Percentiles rank a stretch among this genome's conserved stretches.
Evolutionary conservation across 2,113 vertebrate genomes (phyloP).

Genomic region (Sprattus sprattus): DNA sequence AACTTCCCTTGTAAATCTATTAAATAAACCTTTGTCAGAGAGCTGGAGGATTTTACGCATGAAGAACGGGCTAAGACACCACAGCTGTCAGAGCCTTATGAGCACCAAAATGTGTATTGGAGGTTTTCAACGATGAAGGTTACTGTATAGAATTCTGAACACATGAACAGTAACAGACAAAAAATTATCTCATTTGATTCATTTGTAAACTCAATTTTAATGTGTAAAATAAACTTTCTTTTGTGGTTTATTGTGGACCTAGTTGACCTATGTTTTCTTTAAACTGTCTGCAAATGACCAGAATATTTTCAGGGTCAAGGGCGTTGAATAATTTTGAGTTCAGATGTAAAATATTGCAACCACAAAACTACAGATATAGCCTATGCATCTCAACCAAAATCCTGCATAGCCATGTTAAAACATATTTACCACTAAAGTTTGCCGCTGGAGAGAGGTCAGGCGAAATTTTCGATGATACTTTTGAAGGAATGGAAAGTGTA

Average conservation of each 20-base stretch:
- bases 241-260: not conserved
- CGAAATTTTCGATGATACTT: accelerated
- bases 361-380: not conserved
- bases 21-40: too few relatives aligned
- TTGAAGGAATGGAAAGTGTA: slow-evolving; percentile 54
- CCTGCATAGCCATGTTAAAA: not conserved
- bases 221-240: not conserved
- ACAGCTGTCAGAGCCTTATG: too few relatives aligned
- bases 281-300: not conserved
- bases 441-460: not conserved
- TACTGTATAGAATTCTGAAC: not conserved
- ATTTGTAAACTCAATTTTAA: not conserved
- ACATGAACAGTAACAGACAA: not conserved
- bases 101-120: too few relatives aligned
- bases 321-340: not conserved
- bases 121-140: not conserved
- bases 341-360: too few relatives aligned
- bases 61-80: too few relatives aligned
- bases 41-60: too few relatives aligned
- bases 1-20: too few relatives aligned
- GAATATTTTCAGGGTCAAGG: not conserved
- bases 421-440: slow-evolving; percentile 49
- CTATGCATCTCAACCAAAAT: not conserved
- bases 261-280: not conserved
- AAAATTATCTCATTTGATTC: not conserved